Evolutionary conservation across 2,888 invertebrate species (phyloP).

Genomic region (Ophioninae sp.): DNA sequence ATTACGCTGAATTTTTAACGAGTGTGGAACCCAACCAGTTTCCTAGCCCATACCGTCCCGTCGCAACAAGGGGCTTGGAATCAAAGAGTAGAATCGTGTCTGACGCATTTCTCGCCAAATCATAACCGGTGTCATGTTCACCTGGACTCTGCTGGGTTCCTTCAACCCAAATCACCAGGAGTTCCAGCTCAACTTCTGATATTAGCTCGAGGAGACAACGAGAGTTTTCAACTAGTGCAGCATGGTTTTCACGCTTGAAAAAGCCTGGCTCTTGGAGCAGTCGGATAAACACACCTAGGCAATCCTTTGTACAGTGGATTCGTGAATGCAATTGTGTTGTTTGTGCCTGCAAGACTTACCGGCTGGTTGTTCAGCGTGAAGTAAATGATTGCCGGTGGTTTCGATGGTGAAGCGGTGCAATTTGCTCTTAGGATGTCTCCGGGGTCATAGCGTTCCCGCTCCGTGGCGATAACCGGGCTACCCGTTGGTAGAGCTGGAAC

Average conservation of each 20-base stretch:
- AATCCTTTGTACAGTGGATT: constrained; percentile 2
- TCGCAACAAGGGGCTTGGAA: background rate
- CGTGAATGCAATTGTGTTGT: background rate
- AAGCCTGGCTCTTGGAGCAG: constrained; percentile 2
- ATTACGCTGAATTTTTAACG: constrained; percentile 1
- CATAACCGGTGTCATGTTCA: background rate
- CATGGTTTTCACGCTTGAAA: background rate
- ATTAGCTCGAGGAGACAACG: background rate
- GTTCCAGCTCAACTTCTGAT: background rate
- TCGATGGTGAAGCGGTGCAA: constrained; percentile 90
- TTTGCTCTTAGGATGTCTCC: constrained; percentile 89
- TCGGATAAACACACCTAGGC: background rate
- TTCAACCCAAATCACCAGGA: background rate
- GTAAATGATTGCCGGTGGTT: constrained; percentile 88
- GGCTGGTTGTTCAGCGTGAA: constrained; percentile 90
- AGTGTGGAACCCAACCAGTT: background rate
- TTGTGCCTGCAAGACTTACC: constrained; percentile 83
- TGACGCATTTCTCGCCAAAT: background rate
- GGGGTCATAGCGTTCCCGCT: constrained; percentile 88
- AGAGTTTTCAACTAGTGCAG: background rate
- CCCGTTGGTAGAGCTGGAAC: constrained; percentile 88
- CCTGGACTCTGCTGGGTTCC: background rate
- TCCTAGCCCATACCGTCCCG: background rate
- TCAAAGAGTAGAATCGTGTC: no score
- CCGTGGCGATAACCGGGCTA: constrained; percentile 87